These are phyloP conservation scores for Ricordea florida DNA, from an alignment of 92 coral and sea anemone species.

Conservation along the genomic window DNA sequence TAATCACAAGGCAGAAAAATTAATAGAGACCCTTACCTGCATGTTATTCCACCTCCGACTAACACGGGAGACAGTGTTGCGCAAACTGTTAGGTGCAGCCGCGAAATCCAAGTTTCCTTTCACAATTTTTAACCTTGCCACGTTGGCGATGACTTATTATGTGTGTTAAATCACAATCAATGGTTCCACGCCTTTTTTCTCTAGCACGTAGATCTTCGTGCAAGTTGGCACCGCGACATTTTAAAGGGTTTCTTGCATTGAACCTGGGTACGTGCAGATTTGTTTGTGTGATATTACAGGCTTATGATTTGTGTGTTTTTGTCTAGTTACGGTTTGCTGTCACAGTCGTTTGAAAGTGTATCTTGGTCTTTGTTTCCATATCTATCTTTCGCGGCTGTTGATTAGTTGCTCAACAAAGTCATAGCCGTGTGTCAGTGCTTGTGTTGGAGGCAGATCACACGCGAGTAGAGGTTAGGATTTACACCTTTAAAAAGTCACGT, in stretches of 20 bases:
- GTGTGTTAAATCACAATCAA: background rate
- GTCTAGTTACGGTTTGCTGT: too few species aligned
- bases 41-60: conserved; percentile 5
- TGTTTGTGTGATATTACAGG: too few species aligned
- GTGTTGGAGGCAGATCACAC: background rate
- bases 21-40: background rate
- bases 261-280: too few species aligned
- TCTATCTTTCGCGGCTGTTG: too few species aligned
- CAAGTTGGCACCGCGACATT: conserved; percentile 29
- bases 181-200: background rate
- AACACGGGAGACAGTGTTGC: conserved; percentile 1
- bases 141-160: background rate
- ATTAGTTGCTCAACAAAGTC: too few species aligned
- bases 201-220: conserved; percentile 21
- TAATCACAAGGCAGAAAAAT: too few species aligned
- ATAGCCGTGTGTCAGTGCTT: too few species aligned
- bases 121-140: background rate
- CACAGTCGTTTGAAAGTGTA: too few species aligned
- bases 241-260: background rate
- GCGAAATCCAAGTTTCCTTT: conserved; percentile 23
- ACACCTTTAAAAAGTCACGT: conserved; percentile 28
- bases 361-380: too few species aligned
- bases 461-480: background rate
- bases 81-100: conserved; percentile 47
- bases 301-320: too few species aligned